Percentiles rank a stretch among this genome's conserved stretches.
Conservation (phyloP, 2,113 vertebrate genomes). For the Coptodon rendalli region DNA sequence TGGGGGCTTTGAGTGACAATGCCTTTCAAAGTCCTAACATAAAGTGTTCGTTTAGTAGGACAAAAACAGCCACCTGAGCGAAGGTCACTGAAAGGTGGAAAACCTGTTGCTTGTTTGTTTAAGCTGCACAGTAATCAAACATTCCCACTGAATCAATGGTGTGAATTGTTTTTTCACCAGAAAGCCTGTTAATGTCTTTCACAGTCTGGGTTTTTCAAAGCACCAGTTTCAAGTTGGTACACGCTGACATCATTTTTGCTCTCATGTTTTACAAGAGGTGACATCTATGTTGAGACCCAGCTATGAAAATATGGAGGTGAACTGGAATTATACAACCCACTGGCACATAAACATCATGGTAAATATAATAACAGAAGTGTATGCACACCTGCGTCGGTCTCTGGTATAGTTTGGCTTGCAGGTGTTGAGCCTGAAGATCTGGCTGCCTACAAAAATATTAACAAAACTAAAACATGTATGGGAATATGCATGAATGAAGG, state of each 20-base stretch:
- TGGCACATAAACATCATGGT: not conserved
- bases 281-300: conserved; percentile 12
- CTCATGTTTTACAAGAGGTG: conserved; percentile 5
- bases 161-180: not conserved
- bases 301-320: conserved; percentile 39
- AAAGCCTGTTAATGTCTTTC: not conserved
- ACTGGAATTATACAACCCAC: not conserved
- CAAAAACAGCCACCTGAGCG: not conserved
- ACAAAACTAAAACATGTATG: not conserved
- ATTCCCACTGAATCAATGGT: not conserved
- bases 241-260: conserved; percentile 8
- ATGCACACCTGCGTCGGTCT: not conserved
- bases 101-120: not conserved
- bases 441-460: not conserved
- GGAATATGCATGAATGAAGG: not conserved
- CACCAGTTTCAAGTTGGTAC: not conserved
- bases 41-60: not conserved
- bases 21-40: not conserved
- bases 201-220: not conserved
- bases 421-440: not conserved
- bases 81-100: not conserved
- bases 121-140: not conserved
- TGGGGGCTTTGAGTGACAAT: not conserved
- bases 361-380: not conserved
- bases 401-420: not conserved